phyloP scores from a whole-genome alignment of 2,797 vertebrate genomes.

The Cryptoprocta ferox region DNA sequence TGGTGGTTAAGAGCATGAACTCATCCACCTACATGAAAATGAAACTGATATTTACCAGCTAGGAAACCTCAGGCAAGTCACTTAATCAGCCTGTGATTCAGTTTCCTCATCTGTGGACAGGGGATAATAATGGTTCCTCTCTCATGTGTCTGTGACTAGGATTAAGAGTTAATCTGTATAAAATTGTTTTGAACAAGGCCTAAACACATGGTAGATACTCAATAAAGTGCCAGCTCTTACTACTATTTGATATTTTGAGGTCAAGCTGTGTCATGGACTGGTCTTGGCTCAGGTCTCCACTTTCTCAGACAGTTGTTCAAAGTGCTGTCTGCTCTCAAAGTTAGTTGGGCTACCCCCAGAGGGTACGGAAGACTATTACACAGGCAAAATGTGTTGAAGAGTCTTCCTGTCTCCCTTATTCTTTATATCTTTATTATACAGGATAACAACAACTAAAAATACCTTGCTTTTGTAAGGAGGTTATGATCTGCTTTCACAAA shows the following conservation, averaged over 20 bases:
- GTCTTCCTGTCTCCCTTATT: not conserved
- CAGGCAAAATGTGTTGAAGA: not conserved
- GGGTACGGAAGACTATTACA: not conserved
- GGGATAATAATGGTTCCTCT: not conserved
- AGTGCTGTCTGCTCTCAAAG: not conserved
- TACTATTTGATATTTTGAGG: not conserved
- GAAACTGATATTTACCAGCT: not conserved
- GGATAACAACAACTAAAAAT: not conserved
- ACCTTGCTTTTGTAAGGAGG: not conserved
- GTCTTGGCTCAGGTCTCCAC: not conserved
- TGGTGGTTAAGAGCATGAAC: not conserved
- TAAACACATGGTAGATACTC: not conserved
- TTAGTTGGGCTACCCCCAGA: not conserved
- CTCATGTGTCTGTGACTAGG: not conserved
- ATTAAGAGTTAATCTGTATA: slow-evolving; percentile 50
- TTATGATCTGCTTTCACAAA: not conserved
- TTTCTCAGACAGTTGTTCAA: not conserved
- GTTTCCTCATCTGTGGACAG: slow-evolving; percentile 1
- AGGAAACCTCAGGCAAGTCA: not conserved
- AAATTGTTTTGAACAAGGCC: not conserved
- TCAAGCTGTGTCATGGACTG: not conserved
- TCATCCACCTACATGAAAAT: not conserved
- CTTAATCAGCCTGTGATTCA: not conserved
- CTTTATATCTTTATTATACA: not conserved
- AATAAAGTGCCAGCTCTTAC: not conserved